phyloP scores from a whole-genome alignment of 2,797 vertebrate genomes.

The Amblyraja radiata region DNA sequence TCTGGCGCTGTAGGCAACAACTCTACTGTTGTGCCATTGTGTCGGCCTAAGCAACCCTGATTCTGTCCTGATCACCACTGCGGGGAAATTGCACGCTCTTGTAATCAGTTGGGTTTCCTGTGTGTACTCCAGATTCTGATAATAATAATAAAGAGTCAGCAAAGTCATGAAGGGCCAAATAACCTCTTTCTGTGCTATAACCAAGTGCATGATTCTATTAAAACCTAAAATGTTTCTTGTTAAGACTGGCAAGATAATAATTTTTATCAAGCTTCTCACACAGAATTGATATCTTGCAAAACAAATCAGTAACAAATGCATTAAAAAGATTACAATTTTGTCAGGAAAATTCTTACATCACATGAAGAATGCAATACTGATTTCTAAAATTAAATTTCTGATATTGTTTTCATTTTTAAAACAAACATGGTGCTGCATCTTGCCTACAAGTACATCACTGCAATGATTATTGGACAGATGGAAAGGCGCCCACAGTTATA shows the following conservation, averaged over 20 bases:
- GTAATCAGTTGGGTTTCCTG: too few species aligned
- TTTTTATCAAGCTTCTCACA: neutral
- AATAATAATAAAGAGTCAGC: too few species aligned
- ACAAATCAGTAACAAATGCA: neutral
- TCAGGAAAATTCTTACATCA: neutral
- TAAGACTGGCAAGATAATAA: neutral
- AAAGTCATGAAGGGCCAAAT: too few species aligned
- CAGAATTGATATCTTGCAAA: neutral
- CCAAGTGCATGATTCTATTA: too few species aligned
- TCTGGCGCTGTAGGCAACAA: too few species aligned
- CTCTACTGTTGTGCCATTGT: too few species aligned
- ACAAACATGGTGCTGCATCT: neutral
- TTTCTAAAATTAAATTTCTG: neutral
- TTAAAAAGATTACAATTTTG: neutral
- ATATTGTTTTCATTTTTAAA: constrained; percentile 10
- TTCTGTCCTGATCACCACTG: too few species aligned
- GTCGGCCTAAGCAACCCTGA: too few species aligned
- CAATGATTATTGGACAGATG: neutral
- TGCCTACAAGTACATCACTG: neutral
- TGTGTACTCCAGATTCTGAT: too few species aligned
- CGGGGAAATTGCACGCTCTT: too few species aligned
- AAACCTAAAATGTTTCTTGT: neutral
- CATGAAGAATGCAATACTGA: neutral
- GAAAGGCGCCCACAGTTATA: too few species aligned
- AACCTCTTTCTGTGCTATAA: too few species aligned